Evolutionary conservation across 2,113 vertebrate genomes (phyloP).

Genomic region (Psittacara wagleri): DNA sequence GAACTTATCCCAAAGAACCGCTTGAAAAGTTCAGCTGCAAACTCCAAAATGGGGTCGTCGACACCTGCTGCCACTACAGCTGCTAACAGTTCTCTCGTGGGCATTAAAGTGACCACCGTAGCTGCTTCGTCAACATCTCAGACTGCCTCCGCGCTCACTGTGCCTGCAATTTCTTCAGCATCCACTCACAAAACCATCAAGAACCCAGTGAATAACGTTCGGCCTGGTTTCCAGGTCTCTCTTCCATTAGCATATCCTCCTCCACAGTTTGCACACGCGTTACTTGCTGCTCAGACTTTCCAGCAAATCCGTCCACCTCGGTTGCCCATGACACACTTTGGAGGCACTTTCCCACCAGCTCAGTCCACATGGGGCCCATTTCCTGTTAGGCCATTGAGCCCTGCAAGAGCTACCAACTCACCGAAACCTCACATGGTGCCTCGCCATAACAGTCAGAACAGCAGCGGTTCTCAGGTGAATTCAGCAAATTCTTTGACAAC

Average conservation of each 20-base stretch:
- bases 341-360: slow-evolving; percentile 94
- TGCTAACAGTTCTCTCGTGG: slow-evolving; percentile 81
- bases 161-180: slow-evolving; percentile 82
- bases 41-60: slow-evolving; percentile 82
- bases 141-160: slow-evolving; percentile 81
- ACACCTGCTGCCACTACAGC: slow-evolving; percentile 81
- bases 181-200: slow-evolving; percentile 88
- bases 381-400: slow-evolving; percentile 94
- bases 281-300: slow-evolving; percentile 97
- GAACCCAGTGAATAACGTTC: slow-evolving; percentile 88
- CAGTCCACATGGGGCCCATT: slow-evolving; percentile 98
- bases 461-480: slow-evolving; percentile 81
- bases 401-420: slow-evolving; percentile 92
- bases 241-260: slow-evolving; percentile 94
- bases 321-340: slow-evolving; percentile 98
- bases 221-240: slow-evolving; percentile 94
- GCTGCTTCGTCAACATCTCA: slow-evolving; percentile 87
- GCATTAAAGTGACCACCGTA: slow-evolving; percentile 90
- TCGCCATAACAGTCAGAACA: slow-evolving; percentile 85
- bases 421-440: slow-evolving; percentile 91
- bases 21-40: slow-evolving; percentile 89
- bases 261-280: slow-evolving; percentile 91
- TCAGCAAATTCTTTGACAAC: slow-evolving; percentile 73
- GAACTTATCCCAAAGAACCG: slow-evolving; percentile 98
- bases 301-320: slow-evolving; percentile 97